Evolutionary conservation across 2,113 vertebrate genomes (phyloP).

Genomic region (Lophius piscatorius): DNA sequence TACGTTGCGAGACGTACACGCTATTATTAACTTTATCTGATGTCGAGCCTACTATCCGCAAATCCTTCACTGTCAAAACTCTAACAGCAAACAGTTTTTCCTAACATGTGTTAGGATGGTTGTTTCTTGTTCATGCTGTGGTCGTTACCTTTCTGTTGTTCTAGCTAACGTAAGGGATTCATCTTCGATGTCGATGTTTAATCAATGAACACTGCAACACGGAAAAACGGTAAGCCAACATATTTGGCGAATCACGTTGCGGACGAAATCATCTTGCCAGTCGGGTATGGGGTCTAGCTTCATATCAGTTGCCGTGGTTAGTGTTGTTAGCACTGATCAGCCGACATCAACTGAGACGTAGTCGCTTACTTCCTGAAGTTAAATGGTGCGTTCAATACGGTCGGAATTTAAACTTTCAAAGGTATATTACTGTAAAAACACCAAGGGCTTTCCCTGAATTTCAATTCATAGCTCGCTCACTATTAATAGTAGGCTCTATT

Average conservation of each 20-base stretch:
- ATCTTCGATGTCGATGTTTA: slow-evolving; percentile 26
- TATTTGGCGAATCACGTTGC: slow-evolving; percentile 9
- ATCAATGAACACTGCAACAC: not conserved
- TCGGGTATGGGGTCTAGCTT: not conserved
- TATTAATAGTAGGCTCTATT: too few relatives aligned
- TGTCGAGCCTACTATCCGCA: too few relatives aligned
- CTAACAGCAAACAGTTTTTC: too few relatives aligned
- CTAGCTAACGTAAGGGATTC: slow-evolving; percentile 34
- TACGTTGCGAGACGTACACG: too few relatives aligned
- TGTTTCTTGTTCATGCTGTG: slow-evolving; percentile 5
- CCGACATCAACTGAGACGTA: not conserved
- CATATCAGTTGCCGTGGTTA: not conserved
- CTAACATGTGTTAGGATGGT: too few relatives aligned
- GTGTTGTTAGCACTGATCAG: slow-evolving; percentile 40
- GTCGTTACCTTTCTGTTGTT: slow-evolving; percentile 59
- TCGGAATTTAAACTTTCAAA: not conserved
- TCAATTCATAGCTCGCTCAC: too few relatives aligned
- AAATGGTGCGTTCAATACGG: slow-evolving; percentile 35
- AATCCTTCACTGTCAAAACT: too few relatives aligned
- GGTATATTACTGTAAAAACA: not conserved
- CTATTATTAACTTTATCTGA: too few relatives aligned
- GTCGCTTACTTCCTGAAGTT: slow-evolving; percentile 53
- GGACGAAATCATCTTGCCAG: not conserved
- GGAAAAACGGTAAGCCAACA: slow-evolving; percentile 2
- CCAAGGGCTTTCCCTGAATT: too few relatives aligned